Evolutionary conservation across 2,113 vertebrate species (phyloP), one percentile per base, ranked within the genome.

Genomic region (Macrotus californicus): DNA sequence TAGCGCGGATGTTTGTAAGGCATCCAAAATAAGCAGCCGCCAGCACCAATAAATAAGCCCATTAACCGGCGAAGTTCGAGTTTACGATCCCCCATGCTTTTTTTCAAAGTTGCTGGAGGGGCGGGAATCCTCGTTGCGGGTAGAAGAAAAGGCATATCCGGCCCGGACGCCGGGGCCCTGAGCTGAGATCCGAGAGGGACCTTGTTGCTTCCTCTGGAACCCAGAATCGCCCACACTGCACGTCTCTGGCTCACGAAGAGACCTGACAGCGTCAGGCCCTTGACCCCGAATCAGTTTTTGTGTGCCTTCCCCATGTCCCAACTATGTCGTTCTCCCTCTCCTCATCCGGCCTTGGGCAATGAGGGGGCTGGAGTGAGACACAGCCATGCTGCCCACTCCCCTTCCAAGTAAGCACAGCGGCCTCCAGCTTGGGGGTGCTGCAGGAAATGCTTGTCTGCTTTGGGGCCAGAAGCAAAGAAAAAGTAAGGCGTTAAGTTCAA

Each of bases 21-120:
- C 97, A 97, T 98, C 98, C 98, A 98, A 99, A 99, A 98, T 98
- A 99, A 99, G 98, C 98, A 98, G 97, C 98, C 98, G 98, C 97
- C 98, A 98, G 98, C 96, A 98, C 98, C 98, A 98, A 98, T 98
- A 98, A 99, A 98, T 98, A 99, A 98, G 98, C 97, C 98, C 98
- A 98, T 98, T 98, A 98, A 98, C 98, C 96, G 95, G 98, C 97
- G 98, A 98, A 98, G 98, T 98, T 98, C 97, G 98, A 98, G 98
- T 99, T 99, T 98, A 98, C 97, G 98, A 98, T 98, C 98, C 97
- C 97, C 98, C 96, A 97, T 97, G 98, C 98, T 98, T 98, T 98
- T 98, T 98, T 97, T 96, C 96, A 87, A 96, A 98, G 97, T 98
- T 98, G 98, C 97, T 97, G 95, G 96, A 96, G 96, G 97, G 93